Evolutionary conservation across 2,113 vertebrate genomes (phyloP), one percentile per base, ranked within the genome.

Genomic region (Nansenia antarctica): DNA sequence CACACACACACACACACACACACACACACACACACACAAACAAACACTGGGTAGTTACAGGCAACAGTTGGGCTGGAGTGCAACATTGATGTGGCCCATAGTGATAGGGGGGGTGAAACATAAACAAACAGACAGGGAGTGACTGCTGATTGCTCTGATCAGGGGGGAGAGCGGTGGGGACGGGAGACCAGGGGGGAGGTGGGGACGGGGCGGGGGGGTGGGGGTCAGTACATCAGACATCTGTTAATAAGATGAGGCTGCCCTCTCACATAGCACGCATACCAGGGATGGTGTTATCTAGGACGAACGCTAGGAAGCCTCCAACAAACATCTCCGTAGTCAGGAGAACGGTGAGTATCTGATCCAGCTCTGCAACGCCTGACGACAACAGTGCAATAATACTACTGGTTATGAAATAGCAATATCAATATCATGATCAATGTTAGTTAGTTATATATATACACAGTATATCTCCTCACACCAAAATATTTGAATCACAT

Each of bases 301-400:
- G 85, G 59, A 95, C 47, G 74, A 99, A 99, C 35, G 95, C 98
- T 0, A 99, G 79, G 82, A 93, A 94, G 0, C 98, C 97, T 18
- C 98, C 97, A 0, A 99, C 97, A 58, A 99, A 99, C 98, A 99
- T 99, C 83, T 99, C 96, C 0, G 96, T 98, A 9, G 96, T 98
- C 49, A 99, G 87, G 73, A 99, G 93, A 80, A 99, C 97, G 0
- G 94, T 99, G 69, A 99, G 85, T 70, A 99, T 96, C 85, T 99
- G 97, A 88, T 99, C 95, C 68, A 98, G 76, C 82, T 98, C 96
- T 3, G 87, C 62, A 58, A 95, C 60, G 47, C 98, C 97, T 99
- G 87, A 20, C 18, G n/a, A 49, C 18, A n/a, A 14, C 45, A 49
- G 20, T 49, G 6, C 12, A 42, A 42, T 20, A 49, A 20, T 8